Conservation (phyloP, 1,140 invertebrate genomes). For the Drosophila bocqueti region DNA sequence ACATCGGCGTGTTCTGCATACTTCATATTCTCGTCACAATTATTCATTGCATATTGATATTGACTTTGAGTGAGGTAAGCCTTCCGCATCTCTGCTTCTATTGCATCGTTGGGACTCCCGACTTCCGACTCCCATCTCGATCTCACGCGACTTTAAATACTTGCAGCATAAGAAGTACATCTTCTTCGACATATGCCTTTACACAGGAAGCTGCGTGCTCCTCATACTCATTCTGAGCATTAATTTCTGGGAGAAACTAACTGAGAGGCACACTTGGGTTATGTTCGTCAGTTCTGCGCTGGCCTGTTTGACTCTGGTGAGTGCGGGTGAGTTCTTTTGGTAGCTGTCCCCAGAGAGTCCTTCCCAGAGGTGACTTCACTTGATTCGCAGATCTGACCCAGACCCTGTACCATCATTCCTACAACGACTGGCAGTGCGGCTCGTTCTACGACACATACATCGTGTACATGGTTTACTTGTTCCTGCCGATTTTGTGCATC, state of each 20-base stretch:
- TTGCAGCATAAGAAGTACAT: slow-evolving; percentile 16
- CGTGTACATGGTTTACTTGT: slow-evolving; percentile 91
- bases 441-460: slow-evolving; percentile 89
- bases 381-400: slow-evolving; percentile 85
- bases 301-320: slow-evolving; percentile 66
- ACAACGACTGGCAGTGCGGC: slow-evolving; percentile 77
- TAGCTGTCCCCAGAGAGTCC: no score
- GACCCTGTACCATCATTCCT: slow-evolving; percentile 85
- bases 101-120: no score
- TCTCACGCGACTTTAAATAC: background rate
- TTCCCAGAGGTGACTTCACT: background rate
- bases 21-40: slow-evolving; percentile 10
- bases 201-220: slow-evolving; percentile 80
- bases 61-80: slow-evolving; percentile 19
- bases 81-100: no score
- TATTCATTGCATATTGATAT: slow-evolving; percentile 19
- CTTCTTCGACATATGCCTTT: slow-evolving; percentile 71
- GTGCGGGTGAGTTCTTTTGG: slow-evolving; percentile 45
- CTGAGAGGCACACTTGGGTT: slow-evolving; percentile 80
- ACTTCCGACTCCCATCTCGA: background rate
- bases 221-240: slow-evolving; percentile 85
- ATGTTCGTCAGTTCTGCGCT: slow-evolving; percentile 85
- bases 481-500: slow-evolving; percentile 90
- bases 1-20: slow-evolving; percentile 26
- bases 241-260: slow-evolving; percentile 85